Percentiles rank a stretch among this genome's conserved stretches.
Evolutionary conservation across 2,797 vertebrate genomes (phyloP).

Genomic region (Coluber constrictor): DNA sequence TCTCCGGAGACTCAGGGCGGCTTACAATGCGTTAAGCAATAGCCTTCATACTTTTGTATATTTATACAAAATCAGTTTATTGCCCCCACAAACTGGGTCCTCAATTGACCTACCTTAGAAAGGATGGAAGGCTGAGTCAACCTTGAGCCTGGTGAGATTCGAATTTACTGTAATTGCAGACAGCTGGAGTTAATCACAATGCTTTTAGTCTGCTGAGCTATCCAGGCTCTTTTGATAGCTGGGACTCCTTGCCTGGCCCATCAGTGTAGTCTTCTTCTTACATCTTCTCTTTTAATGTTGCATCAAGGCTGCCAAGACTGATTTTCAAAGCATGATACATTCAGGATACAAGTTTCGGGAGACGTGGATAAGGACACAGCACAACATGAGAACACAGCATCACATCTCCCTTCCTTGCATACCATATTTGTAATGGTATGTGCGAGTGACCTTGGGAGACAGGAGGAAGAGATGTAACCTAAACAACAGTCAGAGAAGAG

Average conservation of each 20-base stretch:
- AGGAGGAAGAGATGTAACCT: not conserved
- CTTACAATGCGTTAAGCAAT: too few species aligned
- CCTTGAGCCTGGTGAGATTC: too few species aligned
- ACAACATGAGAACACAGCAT: not conserved
- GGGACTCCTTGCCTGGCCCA: not conserved
- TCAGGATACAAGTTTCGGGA: not conserved
- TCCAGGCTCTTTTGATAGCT: too few species aligned
- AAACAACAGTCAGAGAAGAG: not conserved
- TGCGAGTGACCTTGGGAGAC: not conserved
- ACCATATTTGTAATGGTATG: not conserved
- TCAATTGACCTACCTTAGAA: too few species aligned
- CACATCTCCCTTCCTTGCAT: not conserved
- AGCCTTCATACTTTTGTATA: too few species aligned
- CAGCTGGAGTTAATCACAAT: too few species aligned
- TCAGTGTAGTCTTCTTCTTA: not conserved
- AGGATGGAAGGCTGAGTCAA: too few species aligned
- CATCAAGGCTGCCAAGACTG: not conserved
- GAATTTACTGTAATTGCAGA: too few species aligned
- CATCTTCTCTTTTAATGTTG: not conserved
- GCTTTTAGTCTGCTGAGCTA: too few species aligned
- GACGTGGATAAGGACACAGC: not conserved
- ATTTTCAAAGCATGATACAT: not conserved
- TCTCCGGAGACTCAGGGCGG: too few species aligned
- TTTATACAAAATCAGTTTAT: too few species aligned
- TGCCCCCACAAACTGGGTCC: too few species aligned